phyloP scores from a whole-genome alignment of 1,140 invertebrate genomes.

The Euborellia annulipes region DNA sequence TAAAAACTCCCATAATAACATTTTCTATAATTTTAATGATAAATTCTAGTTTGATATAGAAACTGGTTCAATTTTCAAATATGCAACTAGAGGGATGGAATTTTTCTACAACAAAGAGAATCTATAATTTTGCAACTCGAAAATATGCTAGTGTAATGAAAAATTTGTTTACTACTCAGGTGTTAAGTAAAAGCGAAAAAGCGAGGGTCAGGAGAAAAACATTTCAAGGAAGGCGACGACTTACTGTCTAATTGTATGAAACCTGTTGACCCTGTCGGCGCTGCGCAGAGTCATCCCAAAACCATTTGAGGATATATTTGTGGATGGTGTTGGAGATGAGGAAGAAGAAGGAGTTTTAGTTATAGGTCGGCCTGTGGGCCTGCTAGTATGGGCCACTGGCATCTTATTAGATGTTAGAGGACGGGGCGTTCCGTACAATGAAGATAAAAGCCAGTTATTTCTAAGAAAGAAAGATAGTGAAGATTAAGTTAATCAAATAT shows the following conservation, averaged over 20 bases:
- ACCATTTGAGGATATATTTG: slow-evolving; percentile 20
- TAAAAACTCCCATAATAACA: neutral
- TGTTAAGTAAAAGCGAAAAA: neutral
- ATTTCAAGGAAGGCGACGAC: slow-evolving; percentile 14
- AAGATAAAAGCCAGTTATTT: slow-evolving; percentile 9
- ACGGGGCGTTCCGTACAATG: slow-evolving; percentile 8
- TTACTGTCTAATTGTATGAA: slow-evolving; percentile 31
- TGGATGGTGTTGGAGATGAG: slow-evolving; percentile 21
- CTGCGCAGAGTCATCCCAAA: slow-evolving; percentile 29
- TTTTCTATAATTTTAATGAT: neutral
- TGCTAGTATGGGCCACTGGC: slow-evolving; percentile 5
- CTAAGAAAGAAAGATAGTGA: slow-evolving; percentile 9
- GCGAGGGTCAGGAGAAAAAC: neutral
- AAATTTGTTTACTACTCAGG: slow-evolving; percentile 4
- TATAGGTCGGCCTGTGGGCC: slow-evolving; percentile 5
- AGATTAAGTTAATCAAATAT: no score
- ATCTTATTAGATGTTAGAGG: slow-evolving; percentile 8
- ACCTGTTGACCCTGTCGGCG: slow-evolving; percentile 27
- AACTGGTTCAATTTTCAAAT: neutral
- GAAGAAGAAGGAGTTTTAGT: slow-evolving; percentile 20
- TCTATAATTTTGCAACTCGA: slow-evolving; percentile 12
- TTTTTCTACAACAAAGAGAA: slow-evolving; percentile 13
- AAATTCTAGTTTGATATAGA: no score
- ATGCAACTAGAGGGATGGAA: slow-evolving; percentile 1
- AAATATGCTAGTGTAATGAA: slow-evolving; percentile 1